Percentiles rank a stretch among this genome's conserved stretches.
Conservation (phyloP, 1,140 invertebrate species). For the Samia ricini region DNA sequence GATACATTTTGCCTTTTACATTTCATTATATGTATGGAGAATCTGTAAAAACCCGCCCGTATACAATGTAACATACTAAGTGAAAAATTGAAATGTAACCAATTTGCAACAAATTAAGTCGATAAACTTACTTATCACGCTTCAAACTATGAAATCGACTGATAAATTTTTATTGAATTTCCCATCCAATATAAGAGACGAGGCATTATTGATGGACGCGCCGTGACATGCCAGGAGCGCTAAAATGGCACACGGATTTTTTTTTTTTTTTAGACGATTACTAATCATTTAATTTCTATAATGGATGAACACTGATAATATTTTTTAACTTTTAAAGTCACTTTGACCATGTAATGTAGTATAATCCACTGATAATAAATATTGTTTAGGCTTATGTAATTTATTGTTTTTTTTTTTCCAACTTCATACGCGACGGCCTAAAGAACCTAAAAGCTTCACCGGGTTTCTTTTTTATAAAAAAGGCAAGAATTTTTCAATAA, state of each 20-base stretch:
- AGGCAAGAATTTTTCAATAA: too few species aligned
- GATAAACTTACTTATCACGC: constrained; percentile 32
- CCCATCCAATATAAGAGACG: constrained; percentile 56
- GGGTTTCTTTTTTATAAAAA: too few species aligned
- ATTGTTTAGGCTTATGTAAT: too few species aligned
- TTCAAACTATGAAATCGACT: constrained; percentile 60
- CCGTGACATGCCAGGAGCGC: constrained; percentile 41
- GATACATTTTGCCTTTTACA: too few species aligned
- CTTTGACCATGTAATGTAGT: background rate
- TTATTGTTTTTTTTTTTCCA: too few species aligned
- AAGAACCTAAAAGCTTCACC: too few species aligned
- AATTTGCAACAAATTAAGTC: constrained; percentile 41
- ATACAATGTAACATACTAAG: background rate
- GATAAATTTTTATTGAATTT: constrained; percentile 74
- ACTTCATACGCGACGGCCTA: too few species aligned
- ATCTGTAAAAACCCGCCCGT: background rate
- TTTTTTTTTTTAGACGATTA: background rate
- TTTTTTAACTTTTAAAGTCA: background rate
- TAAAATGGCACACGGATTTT: constrained; percentile 27
- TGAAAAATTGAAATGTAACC: constrained; percentile 9
- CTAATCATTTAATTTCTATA: background rate
- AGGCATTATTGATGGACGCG: constrained; percentile 55
- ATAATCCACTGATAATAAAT: too few species aligned
- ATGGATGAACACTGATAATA: background rate
- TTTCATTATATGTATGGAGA: too few species aligned